Evolutionary conservation across 2,113 vertebrate genomes (phyloP).

Genomic region (Ancistrus triradiatus): DNA sequence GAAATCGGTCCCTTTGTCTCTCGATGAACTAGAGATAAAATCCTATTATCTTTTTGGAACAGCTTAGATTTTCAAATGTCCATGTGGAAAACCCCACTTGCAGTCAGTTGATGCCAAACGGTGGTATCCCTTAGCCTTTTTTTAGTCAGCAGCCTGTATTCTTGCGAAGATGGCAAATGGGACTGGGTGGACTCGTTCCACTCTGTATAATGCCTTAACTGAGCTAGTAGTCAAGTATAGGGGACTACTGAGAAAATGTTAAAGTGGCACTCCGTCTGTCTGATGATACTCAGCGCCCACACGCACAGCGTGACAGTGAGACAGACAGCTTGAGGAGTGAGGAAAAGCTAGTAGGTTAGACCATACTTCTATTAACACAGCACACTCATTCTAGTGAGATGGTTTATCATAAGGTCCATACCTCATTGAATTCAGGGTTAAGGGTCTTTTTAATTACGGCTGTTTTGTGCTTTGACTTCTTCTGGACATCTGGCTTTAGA

Average conservation of each 20-base stretch:
- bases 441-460: conserved; percentile 83
- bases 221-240: conserved; percentile 3
- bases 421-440: conserved; percentile 86
- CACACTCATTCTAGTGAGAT: conserved; percentile 2
- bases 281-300: conserved; percentile 18
- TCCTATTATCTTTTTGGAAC: too few species aligned
- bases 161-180: conserved; percentile 12
- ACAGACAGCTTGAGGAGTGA: conserved; percentile 20
- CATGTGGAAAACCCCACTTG: too few species aligned
- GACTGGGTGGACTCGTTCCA: not conserved
- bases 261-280: conserved; percentile 31
- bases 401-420: conserved; percentile 32
- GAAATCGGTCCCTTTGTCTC: too few species aligned
- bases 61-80: too few species aligned
- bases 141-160: too few species aligned
- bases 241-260: conserved; percentile 25
- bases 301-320: conserved; percentile 12
- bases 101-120: too few species aligned
- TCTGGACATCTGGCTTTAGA: conserved; percentile 80
- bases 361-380: conserved; percentile 34
- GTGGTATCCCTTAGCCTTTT: too few species aligned
- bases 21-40: too few species aligned
- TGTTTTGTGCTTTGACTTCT: conserved; percentile 87
- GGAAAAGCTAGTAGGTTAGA: conserved; percentile 5
- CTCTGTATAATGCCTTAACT: conserved; percentile 26